Evolutionary conservation across 2,113 vertebrate species (phyloP), one percentile per base, ranked within the genome.

Genomic region (Caranx melampygus): DNA sequence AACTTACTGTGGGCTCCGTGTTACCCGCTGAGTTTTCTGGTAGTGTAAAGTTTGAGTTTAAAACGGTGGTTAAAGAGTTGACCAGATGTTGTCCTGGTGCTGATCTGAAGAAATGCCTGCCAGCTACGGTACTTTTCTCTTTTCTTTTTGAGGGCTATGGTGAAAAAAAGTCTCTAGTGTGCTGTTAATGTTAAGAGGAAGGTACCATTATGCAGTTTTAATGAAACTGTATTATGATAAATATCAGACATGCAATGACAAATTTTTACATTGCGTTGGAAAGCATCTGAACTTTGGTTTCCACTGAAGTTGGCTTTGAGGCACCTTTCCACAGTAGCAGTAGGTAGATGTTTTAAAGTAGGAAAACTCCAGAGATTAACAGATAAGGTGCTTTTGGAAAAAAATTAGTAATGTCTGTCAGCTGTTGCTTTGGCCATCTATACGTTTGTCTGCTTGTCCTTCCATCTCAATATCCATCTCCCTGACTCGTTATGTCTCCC

Each of bases 371-470:
- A 18, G 67, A 69, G 26, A 15, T 69, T 72, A 45, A 77, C 13
- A 12, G 3, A n/a, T 42, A 52, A 88, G 52, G 59, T 33, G 21
- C 18, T 11, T 72, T 70, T 52, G 65, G 52, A 73, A 83, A 80
- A 80, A 80, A 34, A 86, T 66, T 47, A 87, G 66, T 67, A 85
- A 72, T 72, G 69, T 42, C 60, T 87, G 37, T 76, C 78, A 72
- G 80, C 54, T 55, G 42, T 70, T 84, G 35, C 61, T 66, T 55
- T n/a, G 62, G 64, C 66, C 64, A 51, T 86, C 74, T 67, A 72
- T 74, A 74, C 64, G 72, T 89, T 79, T 62, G 67, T 75, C 70
- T 79, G 69, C 83, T 75, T 83, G 72, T 86, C 74, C 72, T 72
- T 75, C 72, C 59, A 31, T 81, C 65, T 81, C 79, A 65, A 57